phyloP scores from a whole-genome alignment of 35 echinoderm and acorn worm genomes.

The Hemicentrotus pulcherrimus region DNA sequence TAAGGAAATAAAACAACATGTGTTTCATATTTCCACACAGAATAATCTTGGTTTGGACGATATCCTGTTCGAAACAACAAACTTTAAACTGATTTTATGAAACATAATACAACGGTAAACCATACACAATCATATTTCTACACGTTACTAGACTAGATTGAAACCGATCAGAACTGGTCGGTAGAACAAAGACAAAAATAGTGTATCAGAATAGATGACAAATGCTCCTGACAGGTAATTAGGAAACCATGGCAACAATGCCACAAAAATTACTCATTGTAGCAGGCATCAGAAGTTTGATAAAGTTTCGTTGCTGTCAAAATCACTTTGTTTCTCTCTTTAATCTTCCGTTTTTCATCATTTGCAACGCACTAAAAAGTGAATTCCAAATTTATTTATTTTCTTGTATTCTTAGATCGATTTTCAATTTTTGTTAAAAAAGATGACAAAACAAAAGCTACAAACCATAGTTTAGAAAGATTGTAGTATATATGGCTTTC shows the following conservation, averaged over 20 bases:
- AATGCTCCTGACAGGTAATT: neutral
- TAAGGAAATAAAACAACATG: neutral
- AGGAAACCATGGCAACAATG: constrained; percentile 1
- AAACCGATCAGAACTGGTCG: neutral
- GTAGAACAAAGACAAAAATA: constrained; percentile 1
- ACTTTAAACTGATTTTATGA: neutral
- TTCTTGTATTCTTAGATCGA: neutral
- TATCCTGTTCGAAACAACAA: neutral
- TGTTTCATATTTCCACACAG: neutral
- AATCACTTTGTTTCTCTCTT: neutral
- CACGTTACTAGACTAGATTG: neutral
- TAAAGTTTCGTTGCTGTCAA: neutral
- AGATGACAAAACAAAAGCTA: neutral
- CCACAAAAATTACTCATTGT: constrained; percentile 12
- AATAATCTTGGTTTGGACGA: neutral
- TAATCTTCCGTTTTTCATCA: neutral
- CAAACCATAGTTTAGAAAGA: neutral
- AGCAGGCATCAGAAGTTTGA: neutral
- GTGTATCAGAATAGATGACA: neutral
- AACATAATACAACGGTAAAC: neutral
- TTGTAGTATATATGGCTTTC: neutral
- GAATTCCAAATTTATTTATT: neutral
- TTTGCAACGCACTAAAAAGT: neutral
- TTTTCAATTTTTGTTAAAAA: neutral
- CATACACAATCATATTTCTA: neutral